Conservation (phyloP, 2,888 invertebrate species). For the Drosophila pseudotalamancana region DNA sequence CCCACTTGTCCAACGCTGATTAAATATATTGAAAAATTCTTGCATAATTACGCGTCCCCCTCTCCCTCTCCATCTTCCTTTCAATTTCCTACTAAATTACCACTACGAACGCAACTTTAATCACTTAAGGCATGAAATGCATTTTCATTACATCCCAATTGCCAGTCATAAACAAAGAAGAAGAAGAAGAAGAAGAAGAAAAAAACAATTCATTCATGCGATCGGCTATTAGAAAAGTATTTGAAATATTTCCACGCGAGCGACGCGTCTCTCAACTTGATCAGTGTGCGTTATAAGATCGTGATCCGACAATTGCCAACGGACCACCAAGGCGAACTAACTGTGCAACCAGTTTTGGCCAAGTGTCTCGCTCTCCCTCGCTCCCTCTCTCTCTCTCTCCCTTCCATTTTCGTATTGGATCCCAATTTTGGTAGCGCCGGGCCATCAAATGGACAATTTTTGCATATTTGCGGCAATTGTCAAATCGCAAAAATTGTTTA, state of each 20-base stretch:
- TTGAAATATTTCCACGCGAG: constrained; percentile 73
- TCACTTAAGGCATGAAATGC: constrained; percentile 58
- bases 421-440: constrained; percentile 64
- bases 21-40: constrained; percentile 24
- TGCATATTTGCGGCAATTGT: constrained; percentile 51
- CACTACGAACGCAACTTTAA: constrained; percentile 38
- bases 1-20: constrained; percentile 8
- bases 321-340: constrained; percentile 66
- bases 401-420: not conserved
- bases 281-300: constrained; percentile 53
- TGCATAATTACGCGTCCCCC: constrained; percentile 15
- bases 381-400: not conserved
- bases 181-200: not conserved
- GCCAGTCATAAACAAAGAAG: constrained; percentile 31
- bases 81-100: constrained; percentile 2
- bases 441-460: constrained; percentile 40
- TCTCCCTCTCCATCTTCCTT: not conserved
- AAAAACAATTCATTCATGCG: constrained; percentile 61
- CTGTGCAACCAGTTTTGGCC: constrained; percentile 53
- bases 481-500: constrained; percentile 60
- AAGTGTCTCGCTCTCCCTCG: constrained; percentile 13
- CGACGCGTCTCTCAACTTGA: constrained; percentile 29
- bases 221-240: constrained; percentile 71
- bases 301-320: constrained; percentile 65
- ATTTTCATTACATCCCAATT: constrained; percentile 41